Evolutionary conservation across 2,888 invertebrate species (phyloP).

Genomic region (Ormyrus nitidulus): DNA sequence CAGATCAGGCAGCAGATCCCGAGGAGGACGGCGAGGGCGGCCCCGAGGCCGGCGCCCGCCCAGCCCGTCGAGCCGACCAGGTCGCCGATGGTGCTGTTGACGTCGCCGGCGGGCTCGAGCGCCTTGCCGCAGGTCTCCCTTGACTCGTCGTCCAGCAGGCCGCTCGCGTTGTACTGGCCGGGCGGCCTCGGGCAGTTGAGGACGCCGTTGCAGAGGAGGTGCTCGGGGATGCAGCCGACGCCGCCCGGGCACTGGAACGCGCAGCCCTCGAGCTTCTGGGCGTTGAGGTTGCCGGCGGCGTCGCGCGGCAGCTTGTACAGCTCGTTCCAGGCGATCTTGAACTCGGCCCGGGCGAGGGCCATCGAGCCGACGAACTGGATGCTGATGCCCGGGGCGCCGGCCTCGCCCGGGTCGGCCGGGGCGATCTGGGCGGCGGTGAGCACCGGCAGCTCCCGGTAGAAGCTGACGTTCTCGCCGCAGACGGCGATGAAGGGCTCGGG

Average conservation of each 20-base stretch:
- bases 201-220: constrained; percentile 91
- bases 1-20: constrained; percentile 79
- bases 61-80: constrained; percentile 76
- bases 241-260: constrained; percentile 93
- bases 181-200: constrained; percentile 87
- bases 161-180: constrained; percentile 64
- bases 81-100: constrained; percentile 16
- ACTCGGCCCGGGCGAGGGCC: constrained; percentile 87
- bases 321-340: constrained; percentile 94
- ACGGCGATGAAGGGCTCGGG: constrained; percentile 87
- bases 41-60: constrained; percentile 81
- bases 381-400: constrained; percentile 74
- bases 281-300: constrained; percentile 87
- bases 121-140: constrained; percentile 82
- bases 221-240: constrained; percentile 88
- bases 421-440: constrained; percentile 85
- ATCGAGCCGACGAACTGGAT: constrained; percentile 87
- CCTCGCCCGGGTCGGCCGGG: constrained; percentile 65
- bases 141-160: constrained; percentile 84
- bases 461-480: constrained; percentile 90
- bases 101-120: constrained; percentile 66
- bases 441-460: constrained; percentile 87
- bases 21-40: constrained; percentile 78
- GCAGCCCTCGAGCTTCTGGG: constrained; percentile 85
- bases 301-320: constrained; percentile 90